Conservation (phyloP, 1,140 invertebrate genomes). For the Gonatopus flavifemur region DNA sequence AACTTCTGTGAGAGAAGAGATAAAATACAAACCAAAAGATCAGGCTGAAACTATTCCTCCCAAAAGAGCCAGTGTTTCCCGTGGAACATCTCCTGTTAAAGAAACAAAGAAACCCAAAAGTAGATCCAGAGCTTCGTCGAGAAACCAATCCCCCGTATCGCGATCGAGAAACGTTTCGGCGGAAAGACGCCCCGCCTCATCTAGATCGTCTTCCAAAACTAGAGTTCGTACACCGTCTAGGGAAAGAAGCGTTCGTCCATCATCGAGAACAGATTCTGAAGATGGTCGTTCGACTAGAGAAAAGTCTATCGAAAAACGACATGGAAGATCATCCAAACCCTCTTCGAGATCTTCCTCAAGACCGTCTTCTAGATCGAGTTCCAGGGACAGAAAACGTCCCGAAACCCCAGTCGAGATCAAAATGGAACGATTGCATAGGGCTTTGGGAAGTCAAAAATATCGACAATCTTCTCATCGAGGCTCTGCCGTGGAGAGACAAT, state of each 20-base stretch:
- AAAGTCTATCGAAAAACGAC: slow-evolving; percentile 4
- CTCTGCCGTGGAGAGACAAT: slow-evolving; percentile 7
- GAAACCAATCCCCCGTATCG: slow-evolving; percentile 31
- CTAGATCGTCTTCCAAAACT: slow-evolving; percentile 34
- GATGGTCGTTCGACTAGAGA: slow-evolving; percentile 11
- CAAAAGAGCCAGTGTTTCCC: slow-evolving; percentile 13
- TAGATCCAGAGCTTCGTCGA: slow-evolving; percentile 13
- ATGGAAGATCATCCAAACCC: slow-evolving; percentile 12
- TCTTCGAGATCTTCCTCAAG: slow-evolving; percentile 16
- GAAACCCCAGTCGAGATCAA: slow-evolving; percentile 26
- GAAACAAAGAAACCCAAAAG: slow-evolving; percentile 20
- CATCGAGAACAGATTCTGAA: slow-evolving; percentile 23
- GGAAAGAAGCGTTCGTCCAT: slow-evolving; percentile 19
- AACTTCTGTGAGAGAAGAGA: too few species aligned
- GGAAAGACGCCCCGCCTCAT: slow-evolving; percentile 26
- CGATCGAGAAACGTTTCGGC: slow-evolving; percentile 37
- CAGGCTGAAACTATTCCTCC: too few species aligned
- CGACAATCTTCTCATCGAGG: slow-evolving; percentile 10
- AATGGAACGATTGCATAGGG: slow-evolving; percentile 36
- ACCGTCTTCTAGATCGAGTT: slow-evolving; percentile 36
- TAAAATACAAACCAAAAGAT: not conserved
- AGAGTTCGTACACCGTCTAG: slow-evolving; percentile 20
- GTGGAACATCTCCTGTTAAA: slow-evolving; percentile 23
- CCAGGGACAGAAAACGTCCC: slow-evolving; percentile 35
- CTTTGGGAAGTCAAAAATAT: slow-evolving; percentile 30